phyloP scores from a whole-genome alignment of 1,140 invertebrate species.

The Paramacrobiotus metropolitanus region DNA sequence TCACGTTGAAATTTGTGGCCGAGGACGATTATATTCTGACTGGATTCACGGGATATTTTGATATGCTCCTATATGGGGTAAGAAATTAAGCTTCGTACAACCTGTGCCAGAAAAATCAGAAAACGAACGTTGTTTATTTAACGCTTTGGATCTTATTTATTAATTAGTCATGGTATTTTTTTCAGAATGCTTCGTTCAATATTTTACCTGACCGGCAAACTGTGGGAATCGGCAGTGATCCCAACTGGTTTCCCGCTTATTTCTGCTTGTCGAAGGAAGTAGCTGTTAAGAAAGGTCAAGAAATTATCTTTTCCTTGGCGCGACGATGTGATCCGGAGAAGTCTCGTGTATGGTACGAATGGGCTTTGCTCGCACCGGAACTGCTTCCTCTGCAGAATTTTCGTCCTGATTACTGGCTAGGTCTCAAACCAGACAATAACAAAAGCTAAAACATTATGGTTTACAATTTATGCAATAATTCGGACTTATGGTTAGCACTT shows the following conservation, averaged over 20 bases:
- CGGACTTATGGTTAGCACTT: too few relatives aligned
- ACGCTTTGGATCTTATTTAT: too few relatives aligned
- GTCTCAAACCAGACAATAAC: too few relatives aligned
- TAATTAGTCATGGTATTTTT: too few relatives aligned
- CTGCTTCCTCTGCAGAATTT: constrained; percentile 42
- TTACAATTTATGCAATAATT: too few relatives aligned
- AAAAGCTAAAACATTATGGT: too few relatives aligned
- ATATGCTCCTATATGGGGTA: constrained; percentile 55
- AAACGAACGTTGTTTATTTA: too few relatives aligned
- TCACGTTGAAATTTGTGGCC: constrained; percentile 39
- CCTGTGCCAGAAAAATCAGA: too few relatives aligned
- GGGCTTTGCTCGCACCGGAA: constrained; percentile 47
- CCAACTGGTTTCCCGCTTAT: constrained; percentile 93
- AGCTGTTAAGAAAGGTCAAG: constrained; percentile 37
- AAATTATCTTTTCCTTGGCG: constrained; percentile 47
- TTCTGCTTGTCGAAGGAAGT: constrained; percentile 69
- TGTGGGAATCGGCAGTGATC: constrained; percentile 67
- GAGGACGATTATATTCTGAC: constrained; percentile 53
- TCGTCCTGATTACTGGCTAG: background rate
- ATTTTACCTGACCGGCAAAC: constrained; percentile 69
- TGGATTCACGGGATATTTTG: constrained; percentile 87
- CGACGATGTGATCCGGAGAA: constrained; percentile 46
- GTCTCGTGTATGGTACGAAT: constrained; percentile 87
- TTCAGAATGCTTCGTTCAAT: constrained; percentile 59
- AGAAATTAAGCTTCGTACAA: too few relatives aligned